Evolutionary conservation across 2,113 vertebrate species (phyloP), one percentile per base, ranked within the genome.

Genomic region (Clinocottus analis): DNA sequence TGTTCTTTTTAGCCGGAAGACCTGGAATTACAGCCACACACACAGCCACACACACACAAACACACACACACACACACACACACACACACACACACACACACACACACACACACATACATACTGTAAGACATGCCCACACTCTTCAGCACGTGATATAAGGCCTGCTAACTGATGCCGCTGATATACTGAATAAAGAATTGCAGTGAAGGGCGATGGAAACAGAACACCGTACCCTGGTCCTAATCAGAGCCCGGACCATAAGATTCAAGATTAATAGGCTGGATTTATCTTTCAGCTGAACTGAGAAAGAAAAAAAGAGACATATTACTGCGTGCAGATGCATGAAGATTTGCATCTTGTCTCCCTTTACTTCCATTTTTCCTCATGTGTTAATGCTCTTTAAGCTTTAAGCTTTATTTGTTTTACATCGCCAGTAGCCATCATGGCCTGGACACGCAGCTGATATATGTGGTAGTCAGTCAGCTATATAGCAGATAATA

Each of bases 241-340:
- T 80, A 82, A 91, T 91, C 84, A 91, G 56, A 83, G 75, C 64
- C 76, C 69, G 70, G 83, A 73, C 55, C 82, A 76, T 63, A 77
- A 83, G 53, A 51, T 83, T 71, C 31, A 75, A 85, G 76, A 87
- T 80, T 82, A 82, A 91, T 86, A 65, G 76, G 53, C 64, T 71
- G 59, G 65, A 84, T 89, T 89, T 84, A 45, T 79, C 85, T 87
- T 90, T 82, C 61, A 29, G 62, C 75, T 75, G 31, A 88, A 77
- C 82, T n/a, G 7, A 21, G 31, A 45, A 16, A 55, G 29, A 66
- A 62, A n/a, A 79, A 69, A 73, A 33, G n/a, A 80, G 72, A 67
- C 7, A 73, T 59, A 56, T 61, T 83, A 55, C 47, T 29, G 49
- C 4, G 1, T 65, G 53, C 49, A 62, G 62, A 72, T 68, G 64